Base-by-base conservation (phyloP, 1,140 invertebrate genomes). In the Drosophila pseudoobscura region DNA sequence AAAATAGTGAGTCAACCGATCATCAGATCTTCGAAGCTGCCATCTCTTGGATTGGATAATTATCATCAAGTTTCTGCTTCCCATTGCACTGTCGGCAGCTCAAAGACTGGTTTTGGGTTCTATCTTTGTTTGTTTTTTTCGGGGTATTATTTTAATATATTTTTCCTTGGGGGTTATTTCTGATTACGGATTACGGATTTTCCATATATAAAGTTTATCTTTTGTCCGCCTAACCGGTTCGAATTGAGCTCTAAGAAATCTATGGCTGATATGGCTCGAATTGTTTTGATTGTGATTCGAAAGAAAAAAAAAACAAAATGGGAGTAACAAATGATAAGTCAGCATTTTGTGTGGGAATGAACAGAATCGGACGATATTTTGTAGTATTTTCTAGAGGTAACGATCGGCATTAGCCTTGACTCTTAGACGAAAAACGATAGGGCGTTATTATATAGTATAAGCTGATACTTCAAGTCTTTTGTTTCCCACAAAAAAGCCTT, bases 191-290 rank as follows among this genome's bases (percentile, higher is more conserved):
- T 56, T 69, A 43, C 50, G 31, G 51, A 17, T 56, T 69, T 43
- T 68, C 65, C 68, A 69, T 68, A 56, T 68, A 68, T 56, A 68
- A 69, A 63, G 24, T 68, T 56, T 47, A 39, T 20, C 39, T 54
- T 66, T 39, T 13, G 6, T 15, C 50, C 44, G 50, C 11, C 35
- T 63, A 50, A 69, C 65, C 65, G 65, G 65, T 69, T 69, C 63
- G 26, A 17, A 56, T 31, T 49, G 63, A 68, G 47, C 43, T 17
- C 46, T 24, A 47, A 63, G 54, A 68, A 46, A 31, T 49, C 44
- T 31, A 26, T 64, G 51, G 68, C 56, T 68, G 24, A 43, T 69
- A 68, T 68, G 62, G 62, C 63, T 49, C 35, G 35, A 26, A 49
- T 68, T 69, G 63, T 68, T 66, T 56, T 49, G 50, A 56, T 68